Evolutionary conservation across 23 tunicate species (phyloP), one percentile per base, ranked within the genome.

Genomic region (Halocynthia aurantium): DNA sequence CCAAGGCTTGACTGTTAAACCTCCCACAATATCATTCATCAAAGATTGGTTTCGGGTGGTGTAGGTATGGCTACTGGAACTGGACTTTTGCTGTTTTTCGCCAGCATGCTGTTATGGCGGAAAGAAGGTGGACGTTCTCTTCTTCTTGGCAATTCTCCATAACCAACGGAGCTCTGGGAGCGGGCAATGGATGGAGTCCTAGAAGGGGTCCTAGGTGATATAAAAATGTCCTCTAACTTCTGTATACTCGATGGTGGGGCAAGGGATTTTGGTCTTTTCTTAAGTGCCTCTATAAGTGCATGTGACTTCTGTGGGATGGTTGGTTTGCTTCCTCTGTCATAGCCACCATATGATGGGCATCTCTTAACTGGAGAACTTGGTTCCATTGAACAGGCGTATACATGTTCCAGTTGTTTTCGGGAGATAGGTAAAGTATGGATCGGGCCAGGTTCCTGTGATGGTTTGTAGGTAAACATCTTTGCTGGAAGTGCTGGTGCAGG

Each of bases 51-150:
- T 9, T 20, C 81, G 8, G 81, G 81, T 8, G 63, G 72, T 10
- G 56, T 63, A 10, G 81, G 77, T 8, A 77, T 61, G 17, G 51
- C 40, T 11, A 80, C 83, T 21, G 75, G 83, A 31, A 69, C 55
- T n/a, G 83, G 75, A 12, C 65, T 56, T 22, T 55, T 67, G 15
- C 31, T 53, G 20, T 52, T 51, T 77, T 57, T 62, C n/a, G 51
- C 55, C 8, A 51, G 58, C 44, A 55, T 53, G 51, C 65, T 80
- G 63, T 80, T 80, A 65, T 80, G 65, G 11, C 69, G 68, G 50
- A 57, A 69, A 6, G 83, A 80, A 53, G 76, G 83, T n/a, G 76
- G 75, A 20, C 83, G 58, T 52, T 69, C 61, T 50, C 83, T 50
- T 53, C 73, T 51, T 8, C 18, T 63, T 7, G 66, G 69, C 17